These are phyloP conservation scores for Perithous albicinctus DNA, from an alignment of 2,888 invertebrate genomes.

Conservation along the genomic window DNA sequence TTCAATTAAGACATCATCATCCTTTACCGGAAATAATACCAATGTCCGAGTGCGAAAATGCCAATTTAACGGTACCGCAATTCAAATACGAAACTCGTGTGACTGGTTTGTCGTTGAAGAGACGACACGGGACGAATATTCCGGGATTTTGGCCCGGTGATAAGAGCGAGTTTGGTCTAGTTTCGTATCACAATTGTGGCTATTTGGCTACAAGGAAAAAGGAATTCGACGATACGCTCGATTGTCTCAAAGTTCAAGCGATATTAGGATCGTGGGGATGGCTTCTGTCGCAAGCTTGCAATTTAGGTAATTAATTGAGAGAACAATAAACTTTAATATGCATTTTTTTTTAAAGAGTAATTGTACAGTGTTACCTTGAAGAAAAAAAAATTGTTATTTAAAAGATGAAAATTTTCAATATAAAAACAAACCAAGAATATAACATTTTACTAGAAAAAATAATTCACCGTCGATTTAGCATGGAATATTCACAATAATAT, in stretches of 20 bases:
- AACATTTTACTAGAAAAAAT: too few relatives aligned
- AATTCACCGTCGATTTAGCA: too few relatives aligned
- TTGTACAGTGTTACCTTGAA: background rate
- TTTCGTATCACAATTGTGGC: slow-evolving; percentile 90
- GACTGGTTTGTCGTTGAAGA: slow-evolving; percentile 85
- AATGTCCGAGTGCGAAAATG: slow-evolving; percentile 86
- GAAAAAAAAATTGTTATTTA: too few relatives aligned
- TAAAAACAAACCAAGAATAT: background rate
- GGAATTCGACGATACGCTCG: slow-evolving; percentile 87
- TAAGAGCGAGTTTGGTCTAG: slow-evolving; percentile 90
- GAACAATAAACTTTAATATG: background rate
- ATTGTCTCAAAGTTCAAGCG: slow-evolving; percentile 90
- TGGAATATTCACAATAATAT: background rate
- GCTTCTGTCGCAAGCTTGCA: slow-evolving; percentile 92
- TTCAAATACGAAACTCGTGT: slow-evolving; percentile 88
- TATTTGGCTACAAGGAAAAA: slow-evolving; percentile 86
- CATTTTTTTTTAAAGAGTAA: background rate
- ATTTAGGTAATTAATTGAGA: slow-evolving; percentile 86
- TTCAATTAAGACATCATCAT: slow-evolving; percentile 89
- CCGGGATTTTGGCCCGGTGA: slow-evolving; percentile 96
- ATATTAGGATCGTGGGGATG: slow-evolving; percentile 93
- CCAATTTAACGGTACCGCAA: slow-evolving; percentile 87
- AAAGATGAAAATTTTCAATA: too few relatives aligned
- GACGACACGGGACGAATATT: slow-evolving; percentile 90
- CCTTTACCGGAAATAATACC: slow-evolving; percentile 90